A percentile compares a stretch with the other conserved stretches of the same genome.
These are phyloP conservation scores for Agraylea sexmaculata DNA, from an alignment of 1,140 invertebrate species.

Conservation along the genomic window DNA sequence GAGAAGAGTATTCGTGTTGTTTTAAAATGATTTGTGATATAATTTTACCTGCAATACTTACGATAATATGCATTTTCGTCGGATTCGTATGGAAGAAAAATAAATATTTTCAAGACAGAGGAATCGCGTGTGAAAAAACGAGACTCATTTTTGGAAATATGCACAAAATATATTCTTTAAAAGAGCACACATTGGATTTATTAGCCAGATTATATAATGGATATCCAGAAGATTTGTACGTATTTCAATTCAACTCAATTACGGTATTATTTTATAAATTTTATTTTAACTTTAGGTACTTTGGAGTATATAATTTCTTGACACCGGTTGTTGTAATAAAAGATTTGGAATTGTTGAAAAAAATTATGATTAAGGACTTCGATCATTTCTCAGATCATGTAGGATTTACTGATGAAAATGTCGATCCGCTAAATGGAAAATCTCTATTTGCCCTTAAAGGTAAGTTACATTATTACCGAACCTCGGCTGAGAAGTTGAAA, in stretches of 20 bases:
- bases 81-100: constrained; percentile 1
- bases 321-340: constrained; percentile 13
- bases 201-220: background rate
- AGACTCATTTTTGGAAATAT: constrained; percentile 7
- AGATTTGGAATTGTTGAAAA: constrained; percentile 18
- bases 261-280: background rate
- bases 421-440: constrained; percentile 41
- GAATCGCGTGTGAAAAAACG: background rate
- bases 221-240: constrained; percentile 6
- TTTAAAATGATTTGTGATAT: too few relatives aligned
- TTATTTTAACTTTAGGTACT: background rate
- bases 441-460: constrained; percentile 42
- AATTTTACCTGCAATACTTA: too few relatives aligned
- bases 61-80: too few relatives aligned
- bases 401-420: constrained; percentile 25
- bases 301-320: constrained; percentile 13
- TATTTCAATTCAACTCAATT: background rate
- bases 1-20: too few relatives aligned
- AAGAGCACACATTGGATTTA: constrained; percentile 5
- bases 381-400: constrained; percentile 18
- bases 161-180: background rate
- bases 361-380: constrained; percentile 18
- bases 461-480: too few relatives aligned
- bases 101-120: constrained; percentile 1
- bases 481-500: too few relatives aligned